Base-by-base conservation (phyloP, 2,888 invertebrate species). In the Athalia cordata region DNA sequence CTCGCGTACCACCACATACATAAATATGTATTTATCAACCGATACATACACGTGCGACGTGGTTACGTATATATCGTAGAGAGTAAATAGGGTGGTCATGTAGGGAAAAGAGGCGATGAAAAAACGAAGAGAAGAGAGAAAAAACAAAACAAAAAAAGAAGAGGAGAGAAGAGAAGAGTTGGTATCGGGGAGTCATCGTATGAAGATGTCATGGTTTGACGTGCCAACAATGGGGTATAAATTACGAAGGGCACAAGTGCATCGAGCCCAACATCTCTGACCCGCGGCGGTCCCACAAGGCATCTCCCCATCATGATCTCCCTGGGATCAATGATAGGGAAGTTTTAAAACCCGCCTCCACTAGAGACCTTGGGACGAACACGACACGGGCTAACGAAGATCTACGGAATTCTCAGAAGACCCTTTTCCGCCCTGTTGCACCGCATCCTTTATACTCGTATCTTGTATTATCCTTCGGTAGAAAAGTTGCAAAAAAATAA, bases 131-230 rank as follows among this genome's bases (percentile, higher is more conserved):
- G 72, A 59, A 59, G 15, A 49, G 52, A 9, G 52, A 67, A 7
- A 52, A 11, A 15, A 29, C 4, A 43, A 43, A 64, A 43, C 4
- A 45, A 43, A 13, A 13, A 4, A 66, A 6, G n/a, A 49, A n/a
- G 49, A 47, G 5, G 5, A 7, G 49, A 68, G 67, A 45, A 11
- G 29, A n/a, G 9, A 7, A 72, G 72, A 72, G 29, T 29, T 29
- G 76, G 77, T 80, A 78, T 77, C 76, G 77, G 49, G 67, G 78
- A 83, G 80, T 82, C 83, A 82, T 83, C 82, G 79, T 79, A 84
- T 83, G 83, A 84, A 86, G 87, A 87, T 85, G 86, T 87, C 85
- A 84, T 81, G 82, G 78, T 83, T 85, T 86, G 87, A 87, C 85
- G 85, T 81, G 81, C 78, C 80, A 81, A 87, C 85, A 85, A 86